Base-by-base conservation (phyloP, 2,888 invertebrate species). In the Brachylomia viminalis region DNA sequence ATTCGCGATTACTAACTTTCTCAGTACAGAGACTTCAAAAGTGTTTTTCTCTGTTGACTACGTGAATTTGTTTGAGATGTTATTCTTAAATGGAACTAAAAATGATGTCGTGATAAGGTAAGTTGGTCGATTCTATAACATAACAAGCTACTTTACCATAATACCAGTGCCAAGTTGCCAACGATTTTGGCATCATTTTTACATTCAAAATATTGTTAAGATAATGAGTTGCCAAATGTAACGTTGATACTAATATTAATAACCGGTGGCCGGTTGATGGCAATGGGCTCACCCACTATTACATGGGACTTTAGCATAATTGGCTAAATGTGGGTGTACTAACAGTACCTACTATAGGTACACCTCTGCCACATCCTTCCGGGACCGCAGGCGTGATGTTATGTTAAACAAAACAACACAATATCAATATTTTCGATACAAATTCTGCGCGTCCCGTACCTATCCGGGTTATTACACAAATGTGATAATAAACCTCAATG, bases 401-500 rank as follows among this genome's bases (percentile, higher is more conserved):
- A n/a, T n/a, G n/a, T n/a, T n/a, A 38, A 5, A 38, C 5, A 6
- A 38, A 38, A 7, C 7, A 38, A 38, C 38, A 4, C 38, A 38
- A 38, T 38, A 38, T 38, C 33, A 38, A 38, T 38, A 1, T 42
- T 56, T 59, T 72, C 49, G 67, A 76, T 67, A 74, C 62, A 72
- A 75, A 67, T 65, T 64, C 68, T 17, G 13, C 20, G 27, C 27
- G 33, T 15, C 49, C 58, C 59, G 45, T 54, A 76, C 49, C 70
- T 68, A 47, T 62, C 52, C n/a, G 59, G 42, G 45, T 72, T 80
- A 79, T 84, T 78, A 75, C 75, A 86, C 88, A 86, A 83, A 85
- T 86, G 72, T 69, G 74, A 73, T 81, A 80, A 81, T 83, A 88
- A 85, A 83, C 74, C 66, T 56, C 69, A 58, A 72, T 38, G 54